Base-by-base conservation (phyloP, 1,140 invertebrate genomes). In the Harpegnathos saltator region DNA sequence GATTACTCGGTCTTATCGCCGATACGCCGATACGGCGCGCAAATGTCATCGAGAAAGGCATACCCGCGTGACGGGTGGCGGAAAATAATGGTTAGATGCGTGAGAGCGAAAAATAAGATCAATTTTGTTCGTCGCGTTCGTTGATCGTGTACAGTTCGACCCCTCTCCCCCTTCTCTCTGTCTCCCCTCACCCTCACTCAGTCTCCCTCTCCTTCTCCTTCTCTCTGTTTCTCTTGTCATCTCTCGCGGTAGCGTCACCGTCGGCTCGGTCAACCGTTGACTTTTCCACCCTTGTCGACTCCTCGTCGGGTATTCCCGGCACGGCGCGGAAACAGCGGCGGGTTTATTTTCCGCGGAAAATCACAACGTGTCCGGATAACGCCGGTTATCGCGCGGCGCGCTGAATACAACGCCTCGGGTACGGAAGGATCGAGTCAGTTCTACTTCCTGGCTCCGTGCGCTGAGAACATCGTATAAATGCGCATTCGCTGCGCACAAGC, bases 331-430 rank as follows among this genome's bases (percentile, higher is more conserved):
- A 85, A 90, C 88, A 84, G 73, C 80, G 77, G 75, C 59, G 77
- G 72, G 71, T 90, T 88, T 90, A 91, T 91, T 91, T 90, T 91
- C 83, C 78, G 83, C 86, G 88, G 86, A 72, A 91, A 91, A 91
- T 91, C 90, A 89, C 87, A 87, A 89, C 89, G 84, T 85, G 87
- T 85, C 82, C 83, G 84, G 84, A 82, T 84, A 91, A 91, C 89
- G 65, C 85, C 66, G 85, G 88, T 83, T 89, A 86, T 90, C 86
- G 83, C 68, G 74, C 63, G 68, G 77, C 56, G 54, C 80, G 74
- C 59, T 58, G 77, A 84, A 89, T 83, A 85, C 87, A 91, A 87
- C 74, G 86, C 73, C 83, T 38, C 50, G 59, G 44, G 59, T 77
- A 38, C 24, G 54, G 50, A 33, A 33, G 24, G 50, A 63, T 58